phyloP scores from a whole-genome alignment of 2,797 vertebrate genomes.

The Garrulus glandarius region DNA sequence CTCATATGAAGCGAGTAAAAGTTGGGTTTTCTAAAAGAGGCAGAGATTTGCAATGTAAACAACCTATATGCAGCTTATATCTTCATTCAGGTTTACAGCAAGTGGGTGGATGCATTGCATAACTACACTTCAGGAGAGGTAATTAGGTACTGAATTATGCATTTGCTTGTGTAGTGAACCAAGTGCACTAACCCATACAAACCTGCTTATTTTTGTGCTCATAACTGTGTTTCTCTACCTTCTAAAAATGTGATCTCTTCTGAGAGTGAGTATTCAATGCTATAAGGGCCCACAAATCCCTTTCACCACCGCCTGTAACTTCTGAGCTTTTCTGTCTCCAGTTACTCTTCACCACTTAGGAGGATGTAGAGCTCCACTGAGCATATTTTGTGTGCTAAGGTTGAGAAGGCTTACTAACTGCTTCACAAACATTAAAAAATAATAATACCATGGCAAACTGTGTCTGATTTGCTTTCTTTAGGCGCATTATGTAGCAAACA shows the following conservation, averaged over 20 bases:
- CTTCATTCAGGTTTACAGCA: constrained; percentile 60
- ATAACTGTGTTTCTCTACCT: not conserved
- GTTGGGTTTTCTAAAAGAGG: constrained; percentile 40
- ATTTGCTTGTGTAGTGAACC: not conserved
- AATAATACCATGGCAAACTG: not conserved
- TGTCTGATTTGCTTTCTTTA: not conserved
- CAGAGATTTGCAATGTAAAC: constrained; percentile 48
- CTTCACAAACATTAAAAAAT: not conserved
- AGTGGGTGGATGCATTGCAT: constrained; percentile 5
- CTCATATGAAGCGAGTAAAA: constrained; percentile 33
- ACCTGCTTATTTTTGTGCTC: not conserved
- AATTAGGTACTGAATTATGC: constrained; percentile 19
- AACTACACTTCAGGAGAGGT: constrained; percentile 23
- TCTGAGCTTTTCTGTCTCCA: not conserved
- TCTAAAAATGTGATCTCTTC: not conserved
- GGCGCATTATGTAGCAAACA: not conserved
- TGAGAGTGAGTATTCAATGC: not conserved
- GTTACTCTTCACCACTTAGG: not conserved
- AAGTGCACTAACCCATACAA: not conserved
- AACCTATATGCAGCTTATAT: constrained; percentile 27
- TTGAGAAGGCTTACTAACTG: not conserved
- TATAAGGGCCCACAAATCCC: not conserved
- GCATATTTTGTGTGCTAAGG: not conserved
- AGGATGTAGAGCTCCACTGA: not conserved
- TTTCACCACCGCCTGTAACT: not conserved